Evolutionary conservation across 1,140 invertebrate species (phyloP).

Genomic region (Zaprionus gabonicus): DNA sequence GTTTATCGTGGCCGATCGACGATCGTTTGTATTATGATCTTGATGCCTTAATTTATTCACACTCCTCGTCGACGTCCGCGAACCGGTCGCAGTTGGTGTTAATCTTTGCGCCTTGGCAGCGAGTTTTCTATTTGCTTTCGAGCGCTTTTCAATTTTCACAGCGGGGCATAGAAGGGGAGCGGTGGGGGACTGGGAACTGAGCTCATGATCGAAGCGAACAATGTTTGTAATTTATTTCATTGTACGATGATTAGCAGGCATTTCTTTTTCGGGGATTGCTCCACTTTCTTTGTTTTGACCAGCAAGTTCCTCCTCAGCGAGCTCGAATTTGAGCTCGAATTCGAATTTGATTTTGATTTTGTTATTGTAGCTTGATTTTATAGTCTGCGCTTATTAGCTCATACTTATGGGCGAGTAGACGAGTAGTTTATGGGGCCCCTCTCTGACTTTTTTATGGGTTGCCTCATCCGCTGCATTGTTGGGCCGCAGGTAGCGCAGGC

Average conservation of each 20-base stretch:
- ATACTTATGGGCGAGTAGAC: slow-evolving; percentile 71
- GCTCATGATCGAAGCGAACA: slow-evolving; percentile 54
- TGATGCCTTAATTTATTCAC: slow-evolving; percentile 83
- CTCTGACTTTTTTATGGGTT: slow-evolving; percentile 29
- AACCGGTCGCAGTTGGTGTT: slow-evolving; percentile 51
- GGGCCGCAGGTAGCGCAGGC: slow-evolving; percentile 48
- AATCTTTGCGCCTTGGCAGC: slow-evolving; percentile 57
- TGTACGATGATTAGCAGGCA: slow-evolving; percentile 81
- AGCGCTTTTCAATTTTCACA: slow-evolving; percentile 82
- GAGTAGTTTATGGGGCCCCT: slow-evolving; percentile 62
- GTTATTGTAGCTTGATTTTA: slow-evolving; percentile 2
- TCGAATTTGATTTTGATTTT: neutral
- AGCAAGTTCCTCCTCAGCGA: neutral
- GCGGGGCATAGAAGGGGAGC: slow-evolving; percentile 36
- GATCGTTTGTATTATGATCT: slow-evolving; percentile 82
- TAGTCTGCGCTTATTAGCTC: slow-evolving; percentile 65
- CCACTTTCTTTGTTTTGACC: slow-evolving; percentile 68
- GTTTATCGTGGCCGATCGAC: slow-evolving; percentile 77
- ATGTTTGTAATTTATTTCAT: slow-evolving; percentile 84
- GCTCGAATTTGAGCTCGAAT: neutral
- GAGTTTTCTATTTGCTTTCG: slow-evolving; percentile 75
- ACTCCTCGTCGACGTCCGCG: slow-evolving; percentile 48
- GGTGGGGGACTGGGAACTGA: neutral
- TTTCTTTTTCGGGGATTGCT: slow-evolving; percentile 57
- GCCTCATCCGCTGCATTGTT: slow-evolving; percentile 59